Evolutionary conservation across 2,888 invertebrate species (phyloP).

Genomic region (Empis stercorea): DNA sequence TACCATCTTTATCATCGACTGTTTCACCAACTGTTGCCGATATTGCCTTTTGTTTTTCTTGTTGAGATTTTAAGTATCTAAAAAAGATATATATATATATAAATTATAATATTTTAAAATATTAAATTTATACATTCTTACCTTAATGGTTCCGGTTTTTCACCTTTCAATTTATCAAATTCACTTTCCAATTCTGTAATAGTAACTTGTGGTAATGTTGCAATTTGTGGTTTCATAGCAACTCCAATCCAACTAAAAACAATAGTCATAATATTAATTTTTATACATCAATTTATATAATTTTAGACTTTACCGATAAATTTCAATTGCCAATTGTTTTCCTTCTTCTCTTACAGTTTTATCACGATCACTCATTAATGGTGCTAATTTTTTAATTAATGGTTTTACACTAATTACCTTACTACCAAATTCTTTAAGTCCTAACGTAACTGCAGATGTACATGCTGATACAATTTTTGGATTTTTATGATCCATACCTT

Average conservation of each 20-base stretch:
- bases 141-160: constrained; percentile 31
- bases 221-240: constrained; percentile 73
- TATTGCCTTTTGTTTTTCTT: constrained; percentile 32
- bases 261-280: constrained; percentile 2
- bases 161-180: constrained; percentile 55
- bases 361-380: constrained; percentile 80
- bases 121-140: constrained; percentile 8
- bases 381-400: constrained; percentile 74
- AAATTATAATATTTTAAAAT: not conserved
- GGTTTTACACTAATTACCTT: constrained; percentile 83
- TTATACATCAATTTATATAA: not conserved
- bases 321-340: constrained; percentile 80
- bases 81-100: not conserved
- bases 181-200: constrained; percentile 79
- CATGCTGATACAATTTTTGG: constrained; percentile 89
- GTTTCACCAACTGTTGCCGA: constrained; percentile 37
- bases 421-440: constrained; percentile 79
- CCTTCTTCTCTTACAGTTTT: constrained; percentile 85
- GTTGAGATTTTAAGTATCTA: constrained; percentile 34
- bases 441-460: constrained; percentile 57
- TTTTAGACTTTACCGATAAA: constrained; percentile 63
- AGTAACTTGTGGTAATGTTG: constrained; percentile 77
- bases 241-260: constrained; percentile 63
- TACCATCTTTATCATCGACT: constrained; percentile 16
- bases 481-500: constrained; percentile 91